Base-by-base conservation (phyloP, 2,888 invertebrate species). In the Priocnemis perturbator region DNA sequence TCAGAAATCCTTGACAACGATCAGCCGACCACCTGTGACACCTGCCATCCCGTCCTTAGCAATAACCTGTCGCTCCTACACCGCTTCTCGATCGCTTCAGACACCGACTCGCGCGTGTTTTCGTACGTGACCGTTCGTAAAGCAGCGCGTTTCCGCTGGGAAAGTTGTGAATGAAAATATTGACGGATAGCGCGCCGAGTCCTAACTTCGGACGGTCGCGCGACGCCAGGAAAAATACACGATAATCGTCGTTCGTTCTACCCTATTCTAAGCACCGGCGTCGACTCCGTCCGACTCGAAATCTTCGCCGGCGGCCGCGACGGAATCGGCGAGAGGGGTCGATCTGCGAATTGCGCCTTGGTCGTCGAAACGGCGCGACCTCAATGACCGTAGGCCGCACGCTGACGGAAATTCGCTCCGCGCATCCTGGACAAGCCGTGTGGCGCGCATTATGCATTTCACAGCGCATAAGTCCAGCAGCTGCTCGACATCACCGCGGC, bases 391-490 rank as follows among this genome's bases (percentile, higher is more conserved):
- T 56, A 17, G 77, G 70, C 60, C 53, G 67, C 53, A 17, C 63
- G 67, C 63, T 67, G 70, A 68, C 75, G 75, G 63, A 76, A 80
- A 79, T 80, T 77, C 78, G 79, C 73, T 77, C 75, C 75, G 67
- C 75, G 60, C 73, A 80, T 78, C 74, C 79, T 81, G 78, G 73
- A 82, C 77, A 81, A 67, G 30, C 63, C 53, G 75, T 56, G 69
- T 70, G 62, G 63, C 69, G 77, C 76, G 73, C 79, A 85, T 87
- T 87, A 88, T 81, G 81, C 86, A 86, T 87, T 88, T 87, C 87
- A 87, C 88, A 87, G 84, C 73, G 82, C 83, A 86, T 84, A 85
- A 87, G 83, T 84, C 81, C 83, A 80, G 71, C 86, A 86, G 81
- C 83, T 85, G 84, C 79, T 78, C 70, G 37, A 9, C 37, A 11